Evolutionary conservation across 2,113 vertebrate species (phyloP), one percentile per base, ranked within the genome.

Genomic region (Passer montanus): DNA sequence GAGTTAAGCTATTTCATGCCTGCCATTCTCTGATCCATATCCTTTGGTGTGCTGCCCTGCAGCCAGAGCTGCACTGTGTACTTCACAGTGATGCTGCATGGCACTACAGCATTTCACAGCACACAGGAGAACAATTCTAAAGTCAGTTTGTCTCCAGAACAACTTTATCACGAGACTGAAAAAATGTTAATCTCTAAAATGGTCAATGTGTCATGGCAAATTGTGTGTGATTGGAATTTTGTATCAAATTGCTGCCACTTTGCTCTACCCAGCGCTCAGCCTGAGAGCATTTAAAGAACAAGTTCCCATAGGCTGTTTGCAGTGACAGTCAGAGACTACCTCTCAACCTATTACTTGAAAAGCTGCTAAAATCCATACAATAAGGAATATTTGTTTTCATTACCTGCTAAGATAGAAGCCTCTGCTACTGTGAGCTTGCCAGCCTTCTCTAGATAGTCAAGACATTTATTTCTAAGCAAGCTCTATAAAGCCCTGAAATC

Each of bases 141-240:
- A 91, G 56, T 91, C 81, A 81, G 23, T 76, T 73, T 93, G 46
- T 79, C 87, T 90, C 80, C 75, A 62, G 69, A 95, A 90, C 26
- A 89, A 93, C 70, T 86, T 89, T 47, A 92, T 79, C 81, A 97
- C 3, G 6, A 75, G 89, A 94, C 63, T 81, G 66, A 96, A 96
- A 94, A 97, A 91, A 94, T 64, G 72, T 96, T 94, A 92, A 95
- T 93, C 84, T 94, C 93, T 52, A 79, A 91, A 92, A 79, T 82
- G 46, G 59, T 81, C 77, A 58, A 20, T 18, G 49, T 96, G 86
- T 92, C 84, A 86, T 68, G 47, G 74, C 74, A 95, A 72, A 78
- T 26, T 85, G 21, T 37, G 44, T 78, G 83, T 13, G 43, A 94
- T 11, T 72, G 22, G 80, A 93, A 94, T 89, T 92, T 64, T 47